Percentiles rank a stretch among this genome's conserved stretches.
These are phyloP conservation scores for Pampusana beccarii DNA, from an alignment of 2,113 vertebrate genomes.

Conservation along the genomic window DNA sequence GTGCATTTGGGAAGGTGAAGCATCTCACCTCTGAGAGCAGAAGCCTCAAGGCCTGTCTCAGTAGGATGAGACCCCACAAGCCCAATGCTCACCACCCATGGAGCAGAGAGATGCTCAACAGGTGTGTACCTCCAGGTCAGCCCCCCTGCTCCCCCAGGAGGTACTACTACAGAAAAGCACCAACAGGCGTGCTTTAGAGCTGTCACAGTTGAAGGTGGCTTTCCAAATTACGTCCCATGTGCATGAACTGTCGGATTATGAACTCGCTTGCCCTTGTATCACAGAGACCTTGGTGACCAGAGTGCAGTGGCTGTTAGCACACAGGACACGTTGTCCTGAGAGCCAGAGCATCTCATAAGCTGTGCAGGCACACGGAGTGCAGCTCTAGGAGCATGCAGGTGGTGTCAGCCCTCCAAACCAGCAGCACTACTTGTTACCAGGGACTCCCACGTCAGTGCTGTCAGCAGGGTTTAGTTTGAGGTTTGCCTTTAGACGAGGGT, in stretches of 20 bases:
- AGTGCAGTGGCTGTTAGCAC: neutral
- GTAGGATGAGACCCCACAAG: no score
- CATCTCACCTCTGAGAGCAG: no score
- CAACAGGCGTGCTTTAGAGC: neutral
- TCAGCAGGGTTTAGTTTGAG: neutral
- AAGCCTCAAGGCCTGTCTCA: no score
- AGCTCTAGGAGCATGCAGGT: neutral
- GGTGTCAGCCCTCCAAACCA: neutral
- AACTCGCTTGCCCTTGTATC: neutral
- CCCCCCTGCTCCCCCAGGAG: neutral
- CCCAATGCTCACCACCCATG: no score
- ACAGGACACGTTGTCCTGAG: neutral
- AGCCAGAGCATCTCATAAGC: neutral
- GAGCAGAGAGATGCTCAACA: neutral
- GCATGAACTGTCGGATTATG: fast-evolving
- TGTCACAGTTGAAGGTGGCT: neutral
- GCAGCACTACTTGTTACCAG: neutral
- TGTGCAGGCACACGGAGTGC: fast-evolving
- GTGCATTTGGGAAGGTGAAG: no score
- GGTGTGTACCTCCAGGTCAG: neutral
- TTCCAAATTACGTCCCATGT: neutral
- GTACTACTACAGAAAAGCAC: neutral
- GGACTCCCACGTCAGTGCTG: fast-evolving
- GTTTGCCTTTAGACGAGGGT: neutral
- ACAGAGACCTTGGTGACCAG: neutral